These are phyloP conservation scores for Nothocercus nigrocapillus DNA, from an alignment of 2,113 vertebrate species.

Conservation along the genomic window DNA sequence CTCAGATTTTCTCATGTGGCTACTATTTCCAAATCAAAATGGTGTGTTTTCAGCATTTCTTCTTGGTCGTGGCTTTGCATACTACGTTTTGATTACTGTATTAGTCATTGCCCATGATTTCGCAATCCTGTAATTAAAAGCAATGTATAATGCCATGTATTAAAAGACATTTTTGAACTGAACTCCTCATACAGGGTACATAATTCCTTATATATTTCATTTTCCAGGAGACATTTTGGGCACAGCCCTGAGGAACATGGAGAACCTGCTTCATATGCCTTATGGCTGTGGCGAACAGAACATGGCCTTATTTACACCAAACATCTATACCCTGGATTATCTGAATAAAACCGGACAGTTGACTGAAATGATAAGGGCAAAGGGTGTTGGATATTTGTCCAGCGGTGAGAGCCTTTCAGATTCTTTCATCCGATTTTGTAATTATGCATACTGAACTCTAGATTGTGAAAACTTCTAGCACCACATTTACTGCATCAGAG, in stretches of 20 bases:
- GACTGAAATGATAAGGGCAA: slow-evolving; percentile 71
- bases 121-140: background rate
- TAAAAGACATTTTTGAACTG: background rate
- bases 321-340: slow-evolving; percentile 84
- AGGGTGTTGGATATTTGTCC: slow-evolving; percentile 74
- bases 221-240: slow-evolving; percentile 86
- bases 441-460: background rate
- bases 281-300: slow-evolving; percentile 88
- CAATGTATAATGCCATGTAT: background rate
- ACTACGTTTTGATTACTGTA: background rate
- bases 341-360: slow-evolving; percentile 83
- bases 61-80: background rate
- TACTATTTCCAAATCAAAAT: background rate
- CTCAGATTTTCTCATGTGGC: background rate
- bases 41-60: background rate
- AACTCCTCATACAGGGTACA: background rate
- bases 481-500: background rate
- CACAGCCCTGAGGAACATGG: slow-evolving; percentile 81
- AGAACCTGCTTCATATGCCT: slow-evolving; percentile 81
- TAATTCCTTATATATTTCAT: background rate
- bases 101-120: background rate
- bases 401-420: slow-evolving; percentile 75
- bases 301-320: slow-evolving; percentile 85
- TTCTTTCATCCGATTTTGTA: background rate
- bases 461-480: background rate